These are phyloP conservation scores for Burhinus bistriatus DNA, from an alignment of 2,113 vertebrate genomes.

Conservation along the genomic window DNA sequence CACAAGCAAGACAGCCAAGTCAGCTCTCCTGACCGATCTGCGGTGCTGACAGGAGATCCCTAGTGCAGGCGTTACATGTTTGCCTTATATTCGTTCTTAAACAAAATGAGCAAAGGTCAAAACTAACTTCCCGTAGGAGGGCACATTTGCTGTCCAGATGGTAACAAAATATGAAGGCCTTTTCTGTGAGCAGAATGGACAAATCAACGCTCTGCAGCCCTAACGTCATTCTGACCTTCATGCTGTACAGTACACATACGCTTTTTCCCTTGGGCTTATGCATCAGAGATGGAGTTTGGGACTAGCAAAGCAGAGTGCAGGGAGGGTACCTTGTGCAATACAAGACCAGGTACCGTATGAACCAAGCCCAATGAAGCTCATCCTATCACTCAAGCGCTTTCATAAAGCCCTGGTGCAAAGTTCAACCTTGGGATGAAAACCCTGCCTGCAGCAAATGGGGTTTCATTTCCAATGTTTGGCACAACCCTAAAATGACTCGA, in stretches of 20 bases:
- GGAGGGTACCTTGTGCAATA: neutral
- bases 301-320: neutral
- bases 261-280: neutral
- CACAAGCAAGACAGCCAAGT: neutral
- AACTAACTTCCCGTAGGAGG: neutral
- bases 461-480: neutral
- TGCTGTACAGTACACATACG: neutral
- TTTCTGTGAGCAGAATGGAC: constrained; percentile 22
- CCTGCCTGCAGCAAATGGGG: no score
- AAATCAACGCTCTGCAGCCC: neutral
- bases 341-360: no score
- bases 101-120: neutral
- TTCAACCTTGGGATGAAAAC: neutral
- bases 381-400: neutral
- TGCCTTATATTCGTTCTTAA: neutral
- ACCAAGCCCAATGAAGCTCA: neutral
- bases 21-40: neutral
- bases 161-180: neutral
- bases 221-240: neutral
- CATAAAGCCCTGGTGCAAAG: neutral
- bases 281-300: neutral
- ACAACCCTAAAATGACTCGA: neutral
- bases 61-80: neutral
- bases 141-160: constrained; percentile 69
- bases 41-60: neutral